Percentiles rank a stretch among this genome's conserved stretches.
phyloP scores from a whole-genome alignment of 1,140 invertebrate genomes.

The Belonocnema kinseyi region DNA sequence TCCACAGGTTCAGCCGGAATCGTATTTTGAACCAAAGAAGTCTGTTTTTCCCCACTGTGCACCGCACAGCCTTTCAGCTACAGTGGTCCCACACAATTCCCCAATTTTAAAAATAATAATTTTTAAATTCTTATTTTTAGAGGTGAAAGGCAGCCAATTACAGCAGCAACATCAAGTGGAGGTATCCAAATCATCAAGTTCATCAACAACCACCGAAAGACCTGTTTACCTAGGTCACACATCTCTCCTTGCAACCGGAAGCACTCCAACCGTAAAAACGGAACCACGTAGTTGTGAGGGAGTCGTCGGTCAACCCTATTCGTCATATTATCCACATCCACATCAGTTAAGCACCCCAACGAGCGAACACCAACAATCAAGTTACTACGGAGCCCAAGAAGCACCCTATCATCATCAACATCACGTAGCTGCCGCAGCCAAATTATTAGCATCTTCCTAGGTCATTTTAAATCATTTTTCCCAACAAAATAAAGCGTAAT shows the following conservation, averaged over 20 bases:
- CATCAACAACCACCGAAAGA: conserved; percentile 62
- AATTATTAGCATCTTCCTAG: conserved; percentile 87
- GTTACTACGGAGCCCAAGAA: conserved; percentile 69
- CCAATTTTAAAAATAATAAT: neutral
- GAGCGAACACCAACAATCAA: conserved; percentile 70
- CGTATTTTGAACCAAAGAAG: too few species aligned
- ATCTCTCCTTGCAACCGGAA: conserved; percentile 65
- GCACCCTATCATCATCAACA: conserved; percentile 85
- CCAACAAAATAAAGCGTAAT: too few species aligned
- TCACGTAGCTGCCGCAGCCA: conserved; percentile 86
- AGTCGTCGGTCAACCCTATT: conserved; percentile 68
- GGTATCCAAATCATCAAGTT: conserved; percentile 58
- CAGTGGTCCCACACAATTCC: too few species aligned
- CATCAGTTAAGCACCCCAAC: conserved; percentile 68
- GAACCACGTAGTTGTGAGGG: conserved; percentile 73
- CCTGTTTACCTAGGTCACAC: conserved; percentile 73
- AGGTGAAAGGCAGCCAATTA: conserved; percentile 61
- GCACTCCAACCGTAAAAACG: conserved; percentile 70
- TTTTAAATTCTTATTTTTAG: conserved; percentile 45
- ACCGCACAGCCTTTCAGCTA: too few species aligned
- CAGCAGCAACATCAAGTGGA: conserved; percentile 68
- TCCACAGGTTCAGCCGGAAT: too few species aligned
- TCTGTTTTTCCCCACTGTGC: too few species aligned
- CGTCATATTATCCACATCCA: conserved; percentile 73
- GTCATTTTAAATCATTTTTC: conserved; percentile 5